A percentile compares a stretch with the other conserved stretches of the same genome.
Conservation (phyloP, 2,888 invertebrate species). For the Spodoptera exigua region DNA sequence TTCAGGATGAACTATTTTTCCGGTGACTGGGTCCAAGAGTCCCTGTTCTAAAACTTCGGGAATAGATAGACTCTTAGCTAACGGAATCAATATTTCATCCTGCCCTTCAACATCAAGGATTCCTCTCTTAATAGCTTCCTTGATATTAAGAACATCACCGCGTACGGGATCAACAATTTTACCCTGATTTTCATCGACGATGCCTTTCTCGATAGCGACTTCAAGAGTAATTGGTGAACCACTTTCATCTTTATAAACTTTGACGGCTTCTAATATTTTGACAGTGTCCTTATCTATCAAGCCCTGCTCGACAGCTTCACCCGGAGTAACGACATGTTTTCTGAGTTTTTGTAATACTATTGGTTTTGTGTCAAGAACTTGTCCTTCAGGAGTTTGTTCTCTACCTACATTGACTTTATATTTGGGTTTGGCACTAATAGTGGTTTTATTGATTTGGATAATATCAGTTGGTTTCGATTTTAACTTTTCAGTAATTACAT, state of each 20-base stretch:
- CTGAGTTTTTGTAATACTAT: conserved; percentile 94
- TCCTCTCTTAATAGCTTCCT: conserved; percentile 95
- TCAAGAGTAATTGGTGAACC: conserved; percentile 92
- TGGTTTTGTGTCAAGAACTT: conserved; percentile 91
- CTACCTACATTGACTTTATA: conserved; percentile 91
- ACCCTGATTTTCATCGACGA: conserved; percentile 93
- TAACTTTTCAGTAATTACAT: conserved; percentile 60
- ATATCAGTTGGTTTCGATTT: conserved; percentile 80
- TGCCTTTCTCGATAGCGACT: conserved; percentile 92
- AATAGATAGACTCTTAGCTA: conserved; percentile 94
- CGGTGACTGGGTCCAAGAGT: conserved; percentile 92
- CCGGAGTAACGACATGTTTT: conserved; percentile 92
- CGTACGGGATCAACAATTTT: conserved; percentile 95
- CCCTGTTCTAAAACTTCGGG: conserved; percentile 96
- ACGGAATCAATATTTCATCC: conserved; percentile 93
- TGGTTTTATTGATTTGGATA: conserved; percentile 89
- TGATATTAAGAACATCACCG: conserved; percentile 94
- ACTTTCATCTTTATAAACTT: conserved; percentile 87
- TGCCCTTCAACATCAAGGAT: conserved; percentile 93
- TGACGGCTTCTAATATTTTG: conserved; percentile 90
- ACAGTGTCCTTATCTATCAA: conserved; percentile 94
- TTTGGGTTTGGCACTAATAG: conserved; percentile 90
- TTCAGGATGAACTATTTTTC: conserved; percentile 96
- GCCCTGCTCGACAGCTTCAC: conserved; percentile 94
- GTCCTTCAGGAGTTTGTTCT: conserved; percentile 88